Percentiles rank a stretch among this genome's conserved stretches.
phyloP scores from a whole-genome alignment of 2,797 vertebrate genomes.

The Sarcophilus harrisii region DNA sequence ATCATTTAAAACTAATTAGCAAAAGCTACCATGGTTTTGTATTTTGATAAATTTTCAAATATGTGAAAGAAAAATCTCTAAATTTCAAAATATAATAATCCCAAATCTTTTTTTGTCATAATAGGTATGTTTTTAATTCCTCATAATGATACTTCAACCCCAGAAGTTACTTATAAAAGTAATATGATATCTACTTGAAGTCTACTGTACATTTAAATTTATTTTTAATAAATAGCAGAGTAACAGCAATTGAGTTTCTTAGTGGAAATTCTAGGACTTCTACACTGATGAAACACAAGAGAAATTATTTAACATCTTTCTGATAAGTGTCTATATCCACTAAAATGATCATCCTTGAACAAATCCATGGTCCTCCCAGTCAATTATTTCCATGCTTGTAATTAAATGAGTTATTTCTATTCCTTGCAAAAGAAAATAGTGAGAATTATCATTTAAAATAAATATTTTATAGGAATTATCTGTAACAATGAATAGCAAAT shows the following conservation, averaged over 20 bases:
- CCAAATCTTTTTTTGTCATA: not conserved
- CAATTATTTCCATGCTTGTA: slow-evolving; percentile 36
- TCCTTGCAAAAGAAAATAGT: slow-evolving; percentile 54
- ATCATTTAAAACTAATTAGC: slow-evolving; percentile 41
- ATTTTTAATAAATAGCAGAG: slow-evolving; percentile 6
- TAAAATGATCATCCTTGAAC: slow-evolving; percentile 53
- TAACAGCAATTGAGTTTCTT: not conserved
- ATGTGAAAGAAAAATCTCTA: not conserved
- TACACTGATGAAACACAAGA: not conserved
- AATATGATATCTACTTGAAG: not conserved
- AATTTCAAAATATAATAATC: not conserved
- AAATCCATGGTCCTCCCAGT: not conserved
- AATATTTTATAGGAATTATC: slow-evolving; percentile 32
- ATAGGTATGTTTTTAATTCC: not conserved
- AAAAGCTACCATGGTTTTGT: slow-evolving; percentile 31
- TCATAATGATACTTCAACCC: not conserved
- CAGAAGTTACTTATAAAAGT: slow-evolving; percentile 20
- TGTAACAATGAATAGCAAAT: slow-evolving; percentile 14
- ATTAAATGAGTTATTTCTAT: slow-evolving; percentile 41
- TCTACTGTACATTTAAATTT: not conserved
- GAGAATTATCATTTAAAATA: slow-evolving; percentile 68
- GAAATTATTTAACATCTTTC: slow-evolving; percentile 42
- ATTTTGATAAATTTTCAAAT: not conserved
- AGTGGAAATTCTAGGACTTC: slow-evolving; percentile 27
- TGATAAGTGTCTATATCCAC: slow-evolving; percentile 32